Evolutionary conservation across 1,140 invertebrate species (phyloP), one percentile per base, ranked within the genome.

Genomic region (Drosophila bocqueti): DNA sequence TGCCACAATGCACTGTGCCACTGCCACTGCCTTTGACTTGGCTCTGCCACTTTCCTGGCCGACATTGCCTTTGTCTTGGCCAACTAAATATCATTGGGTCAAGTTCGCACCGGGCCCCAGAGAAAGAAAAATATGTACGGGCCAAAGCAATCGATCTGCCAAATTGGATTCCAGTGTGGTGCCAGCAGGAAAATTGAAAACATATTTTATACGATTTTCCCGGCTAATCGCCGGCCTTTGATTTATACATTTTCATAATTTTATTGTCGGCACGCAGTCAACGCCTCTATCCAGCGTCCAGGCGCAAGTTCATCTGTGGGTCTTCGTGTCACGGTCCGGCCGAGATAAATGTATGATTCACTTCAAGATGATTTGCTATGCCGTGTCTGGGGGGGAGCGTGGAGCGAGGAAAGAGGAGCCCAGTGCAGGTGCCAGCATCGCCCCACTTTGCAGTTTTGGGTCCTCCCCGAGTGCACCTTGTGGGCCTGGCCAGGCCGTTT

Each of bases 61-160:
- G 58, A 63, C 66, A 57, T 72, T 71, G 69, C 45, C 58, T 63
- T 71, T 52, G 63, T 59, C 59, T 66, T 31, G 66, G 55, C 58
- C 81, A 72, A 90, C 85, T 90, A 90, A 90, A 90, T 90, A 90
- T 91, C 85, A 90, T 91, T 90, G 85, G 85, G 85, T 90, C 85
- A 90, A 90, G 85, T 90, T 90, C 82, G 84, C 76, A 45, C 13
- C 46, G 36, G 47, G 42, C 71, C 26, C 36, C 81, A 82, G 54
- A 57, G 38, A 57, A 38, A 57, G 54, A 57, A 57, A 42, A 57
- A 57, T 57, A 57, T 57, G 54, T 57, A 57, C 54, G 54, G 54
- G 54, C 54, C 54, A 24, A 40, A 36, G 90, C 85, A 90, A 89
- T 89, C 83, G 67, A 90, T 90, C 73, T 71, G 50, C 42, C 55